A percentile compares a stretch with the other conserved stretches of the same genome.
phyloP scores from a whole-genome alignment of 92 coral and sea anemone genomes.

The Paramuricea clavata region DNA sequence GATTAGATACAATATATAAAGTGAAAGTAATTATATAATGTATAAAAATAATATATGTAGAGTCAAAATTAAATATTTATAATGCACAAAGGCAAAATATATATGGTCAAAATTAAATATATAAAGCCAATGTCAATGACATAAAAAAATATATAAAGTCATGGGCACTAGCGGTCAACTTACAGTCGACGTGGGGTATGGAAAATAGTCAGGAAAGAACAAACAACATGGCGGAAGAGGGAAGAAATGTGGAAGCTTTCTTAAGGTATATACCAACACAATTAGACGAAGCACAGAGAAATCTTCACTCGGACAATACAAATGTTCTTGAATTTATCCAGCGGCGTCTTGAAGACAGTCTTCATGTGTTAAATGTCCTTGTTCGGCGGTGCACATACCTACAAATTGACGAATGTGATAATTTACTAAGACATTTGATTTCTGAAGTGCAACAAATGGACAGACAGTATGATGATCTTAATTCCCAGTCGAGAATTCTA shows the following conservation, averaged over 20 bases:
- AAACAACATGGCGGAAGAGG: background rate
- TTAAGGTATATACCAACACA: constrained; percentile 2
- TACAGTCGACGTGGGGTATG: background rate
- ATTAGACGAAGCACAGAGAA: constrained; percentile 20
- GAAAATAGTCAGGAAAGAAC: background rate
- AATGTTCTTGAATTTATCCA: constrained; percentile 23
- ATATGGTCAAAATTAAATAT: background rate
- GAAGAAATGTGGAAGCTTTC: background rate
- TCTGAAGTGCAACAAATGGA: constrained; percentile 7
- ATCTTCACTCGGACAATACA: constrained; percentile 15
- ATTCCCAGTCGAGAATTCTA: constrained; percentile 7
- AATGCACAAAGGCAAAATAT: background rate
- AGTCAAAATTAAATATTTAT: background rate
- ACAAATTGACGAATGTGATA: background rate
- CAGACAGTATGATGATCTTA: constrained; percentile 13
- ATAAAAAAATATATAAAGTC: constrained; percentile 1
- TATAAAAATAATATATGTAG: background rate
- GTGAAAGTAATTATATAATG: background rate
- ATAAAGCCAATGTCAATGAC: no score
- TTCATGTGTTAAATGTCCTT: constrained; percentile 5
- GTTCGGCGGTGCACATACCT: background rate
- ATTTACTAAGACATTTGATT: constrained; percentile 11
- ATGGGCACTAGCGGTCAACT: background rate
- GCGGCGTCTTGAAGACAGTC: constrained; percentile 33
- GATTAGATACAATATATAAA: background rate